Conservation (phyloP, 2,797 vertebrate genomes). For the Avahi laniger region DNA sequence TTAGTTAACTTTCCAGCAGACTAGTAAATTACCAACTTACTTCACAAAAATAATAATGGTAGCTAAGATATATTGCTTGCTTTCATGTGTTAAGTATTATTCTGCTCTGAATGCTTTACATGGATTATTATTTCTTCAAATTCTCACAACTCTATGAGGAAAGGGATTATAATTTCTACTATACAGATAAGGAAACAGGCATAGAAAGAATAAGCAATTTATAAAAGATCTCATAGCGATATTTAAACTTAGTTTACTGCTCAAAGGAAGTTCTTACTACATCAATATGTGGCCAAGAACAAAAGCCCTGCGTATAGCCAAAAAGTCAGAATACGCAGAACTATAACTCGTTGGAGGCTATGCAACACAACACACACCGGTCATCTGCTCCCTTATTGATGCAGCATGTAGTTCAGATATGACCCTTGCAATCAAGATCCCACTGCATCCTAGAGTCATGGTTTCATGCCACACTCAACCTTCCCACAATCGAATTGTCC, state of each 20-base stretch:
- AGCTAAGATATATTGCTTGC: background rate
- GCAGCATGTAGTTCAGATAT: fast-evolving
- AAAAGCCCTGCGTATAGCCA: background rate
- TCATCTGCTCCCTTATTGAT: background rate
- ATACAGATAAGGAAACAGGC: background rate
- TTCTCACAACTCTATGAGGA: background rate
- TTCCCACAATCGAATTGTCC: background rate
- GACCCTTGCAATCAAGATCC: background rate
- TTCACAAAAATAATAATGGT: background rate
- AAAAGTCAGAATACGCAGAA: background rate
- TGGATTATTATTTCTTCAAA: background rate
- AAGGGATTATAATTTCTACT: background rate
- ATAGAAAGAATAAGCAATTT: background rate
- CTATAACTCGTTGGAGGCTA: background rate
- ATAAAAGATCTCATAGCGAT: background rate
- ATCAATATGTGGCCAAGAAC: background rate
- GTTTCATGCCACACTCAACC: background rate
- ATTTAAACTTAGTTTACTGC: background rate
- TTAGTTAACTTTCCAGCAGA: background rate
- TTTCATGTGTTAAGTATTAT: background rate
- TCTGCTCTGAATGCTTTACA: background rate
- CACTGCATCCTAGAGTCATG: background rate
- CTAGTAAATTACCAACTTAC: background rate
- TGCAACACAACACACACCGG: fast-evolving
- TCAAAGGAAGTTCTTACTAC: background rate